Evolutionary conservation across 2,113 vertebrate species (phyloP).

Genomic region (Callaeas wilsoni): DNA sequence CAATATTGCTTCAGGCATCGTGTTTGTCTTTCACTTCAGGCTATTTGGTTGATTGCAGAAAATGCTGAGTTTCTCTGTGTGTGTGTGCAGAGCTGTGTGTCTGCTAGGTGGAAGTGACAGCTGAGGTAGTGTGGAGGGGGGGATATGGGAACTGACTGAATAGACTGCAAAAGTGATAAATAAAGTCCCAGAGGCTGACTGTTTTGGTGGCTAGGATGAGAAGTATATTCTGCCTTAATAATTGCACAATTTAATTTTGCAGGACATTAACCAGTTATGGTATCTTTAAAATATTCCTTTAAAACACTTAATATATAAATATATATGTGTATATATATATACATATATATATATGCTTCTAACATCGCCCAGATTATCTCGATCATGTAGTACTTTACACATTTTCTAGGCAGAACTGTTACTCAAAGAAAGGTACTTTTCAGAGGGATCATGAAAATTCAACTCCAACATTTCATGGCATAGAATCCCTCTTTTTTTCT

Average conservation of each 20-base stretch:
- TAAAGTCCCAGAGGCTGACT: neutral
- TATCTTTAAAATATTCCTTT: neutral
- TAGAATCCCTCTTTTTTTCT: neutral
- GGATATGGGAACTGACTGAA: neutral
- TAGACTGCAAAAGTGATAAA: neutral
- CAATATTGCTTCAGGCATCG: slow-evolving; percentile 60
- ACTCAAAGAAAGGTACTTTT: neutral
- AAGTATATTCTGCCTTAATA: neutral
- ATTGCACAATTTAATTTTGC: neutral
- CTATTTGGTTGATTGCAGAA: slow-evolving; percentile 43
- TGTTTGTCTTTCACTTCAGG: slow-evolving; percentile 69
- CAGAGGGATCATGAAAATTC: neutral
- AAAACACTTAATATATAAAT: neutral
- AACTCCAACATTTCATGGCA: neutral
- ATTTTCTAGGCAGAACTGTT: neutral
- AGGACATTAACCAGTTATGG: neutral
- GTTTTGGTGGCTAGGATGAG: neutral
- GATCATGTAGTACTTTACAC: neutral
- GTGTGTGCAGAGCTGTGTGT: neutral
- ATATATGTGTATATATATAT: neutral
- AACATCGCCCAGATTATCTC: neutral
- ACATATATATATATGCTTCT: too few species aligned
- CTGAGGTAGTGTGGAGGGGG: neutral
- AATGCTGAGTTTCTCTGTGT: slow-evolving; percentile 11
- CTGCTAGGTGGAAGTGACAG: slow-evolving; percentile 17